These are phyloP conservation scores for Colius striatus DNA, from an alignment of 2,113 vertebrate species.

Conservation along the genomic window DNA sequence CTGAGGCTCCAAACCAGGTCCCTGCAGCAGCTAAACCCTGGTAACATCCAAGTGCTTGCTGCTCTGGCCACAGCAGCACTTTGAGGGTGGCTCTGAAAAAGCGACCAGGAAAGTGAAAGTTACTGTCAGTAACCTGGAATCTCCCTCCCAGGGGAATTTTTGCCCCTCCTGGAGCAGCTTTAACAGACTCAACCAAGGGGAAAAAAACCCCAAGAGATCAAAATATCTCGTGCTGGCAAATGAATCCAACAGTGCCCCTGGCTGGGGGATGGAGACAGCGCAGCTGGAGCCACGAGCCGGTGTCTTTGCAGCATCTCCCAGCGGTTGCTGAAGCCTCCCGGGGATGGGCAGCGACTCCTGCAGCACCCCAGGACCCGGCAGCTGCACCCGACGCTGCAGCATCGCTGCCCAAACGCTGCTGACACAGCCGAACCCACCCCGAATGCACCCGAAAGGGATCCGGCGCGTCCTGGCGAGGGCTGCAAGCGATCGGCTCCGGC, in stretches of 20 bases:
- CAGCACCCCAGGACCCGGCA: fast-evolving
- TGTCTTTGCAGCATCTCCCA: fast-evolving
- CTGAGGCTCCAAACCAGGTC: background rate
- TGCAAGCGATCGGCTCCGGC: background rate
- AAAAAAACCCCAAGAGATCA: background rate
- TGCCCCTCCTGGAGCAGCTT: background rate
- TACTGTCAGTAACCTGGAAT: background rate
- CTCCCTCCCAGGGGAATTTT: background rate
- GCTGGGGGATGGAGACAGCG: background rate
- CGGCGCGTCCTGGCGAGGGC: background rate
- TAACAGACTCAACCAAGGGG: background rate
- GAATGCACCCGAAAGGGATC: background rate
- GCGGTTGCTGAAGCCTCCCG: fast-evolving
- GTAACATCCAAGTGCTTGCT: background rate
- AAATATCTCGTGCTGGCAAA: background rate
- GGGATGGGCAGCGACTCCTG: fast-evolving
- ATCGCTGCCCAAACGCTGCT: background rate
- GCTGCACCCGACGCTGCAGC: background rate
- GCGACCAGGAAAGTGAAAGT: background rate
- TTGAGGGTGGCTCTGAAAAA: background rate
- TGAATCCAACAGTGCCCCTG: slow-evolving; percentile 56
- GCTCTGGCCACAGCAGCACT: background rate
- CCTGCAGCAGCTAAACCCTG: background rate
- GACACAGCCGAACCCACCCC: fast-evolving
- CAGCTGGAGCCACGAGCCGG: background rate